Evolutionary conservation across 2,113 vertebrate genomes (phyloP).

Genomic region (Columbina picui): DNA sequence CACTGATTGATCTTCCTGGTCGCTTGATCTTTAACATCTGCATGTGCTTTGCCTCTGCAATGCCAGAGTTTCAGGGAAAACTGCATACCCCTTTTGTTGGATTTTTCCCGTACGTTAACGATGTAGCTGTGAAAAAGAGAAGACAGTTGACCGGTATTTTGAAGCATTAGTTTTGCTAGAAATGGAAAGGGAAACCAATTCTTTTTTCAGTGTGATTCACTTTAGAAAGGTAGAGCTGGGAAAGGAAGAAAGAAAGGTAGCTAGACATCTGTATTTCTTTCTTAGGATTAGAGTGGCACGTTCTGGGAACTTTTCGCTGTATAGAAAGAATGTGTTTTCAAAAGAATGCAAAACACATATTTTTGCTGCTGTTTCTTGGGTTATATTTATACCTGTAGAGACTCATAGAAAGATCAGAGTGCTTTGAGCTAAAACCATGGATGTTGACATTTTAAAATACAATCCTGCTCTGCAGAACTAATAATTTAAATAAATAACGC

Average conservation of each 20-base stretch:
- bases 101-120: not conserved
- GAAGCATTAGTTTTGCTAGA: not conserved
- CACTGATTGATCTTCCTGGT: not conserved
- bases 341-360: not conserved
- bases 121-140: not conserved
- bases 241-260: not conserved
- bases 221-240: not conserved
- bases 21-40: not conserved
- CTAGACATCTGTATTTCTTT: not conserved
- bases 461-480: not conserved
- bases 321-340: not conserved
- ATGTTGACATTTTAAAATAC: not conserved
- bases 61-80: not conserved
- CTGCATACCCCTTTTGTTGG: not conserved
- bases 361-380: not conserved
- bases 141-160: not conserved
- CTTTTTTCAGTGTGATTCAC: not conserved
- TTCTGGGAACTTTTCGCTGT: not conserved
- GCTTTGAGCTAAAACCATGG: not conserved
- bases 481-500: not conserved
- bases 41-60: not conserved
- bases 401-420: not conserved
- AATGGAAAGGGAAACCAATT: not conserved
- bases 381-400: not conserved
- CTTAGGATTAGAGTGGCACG: not conserved